A percentile compares a stretch with the other conserved stretches of the same genome.
phyloP scores from a whole-genome alignment of 2,888 invertebrate species.

The Zhuqinia jingwanae region DNA sequence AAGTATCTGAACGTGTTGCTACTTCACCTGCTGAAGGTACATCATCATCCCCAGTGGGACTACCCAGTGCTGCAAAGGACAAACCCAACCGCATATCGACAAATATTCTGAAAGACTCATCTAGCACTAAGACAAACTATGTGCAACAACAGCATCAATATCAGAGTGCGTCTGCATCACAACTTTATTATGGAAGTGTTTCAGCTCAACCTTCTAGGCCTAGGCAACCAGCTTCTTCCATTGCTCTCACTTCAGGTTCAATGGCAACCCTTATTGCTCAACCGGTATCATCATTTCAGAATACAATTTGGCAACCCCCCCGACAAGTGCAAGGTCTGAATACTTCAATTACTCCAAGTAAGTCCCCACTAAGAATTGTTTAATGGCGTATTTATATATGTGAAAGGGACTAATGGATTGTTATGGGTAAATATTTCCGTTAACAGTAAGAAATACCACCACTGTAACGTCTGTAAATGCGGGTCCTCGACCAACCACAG shows the following conservation, averaged over 20 bases:
- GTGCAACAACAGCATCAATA: not conserved
- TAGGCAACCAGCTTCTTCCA: not conserved
- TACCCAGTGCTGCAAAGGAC: too few species aligned
- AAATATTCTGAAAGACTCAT: too few species aligned
- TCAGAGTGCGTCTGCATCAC: not conserved
- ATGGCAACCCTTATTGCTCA: constrained; percentile 5
- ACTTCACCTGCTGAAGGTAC: too few species aligned
- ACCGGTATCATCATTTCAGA: not conserved
- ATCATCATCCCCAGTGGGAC: too few species aligned
- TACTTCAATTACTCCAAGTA: not conserved
- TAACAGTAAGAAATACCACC: not conserved
- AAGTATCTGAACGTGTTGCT: too few species aligned
- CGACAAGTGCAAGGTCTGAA: not conserved
- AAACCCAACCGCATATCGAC: too few species aligned
- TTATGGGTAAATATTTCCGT: not conserved
- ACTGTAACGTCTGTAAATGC: not conserved
- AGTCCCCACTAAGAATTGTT: not conserved
- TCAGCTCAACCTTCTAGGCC: not conserved
- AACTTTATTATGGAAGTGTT: constrained; percentile 1
- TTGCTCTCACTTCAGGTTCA: not conserved
- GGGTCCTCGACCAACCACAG: constrained; percentile 2
- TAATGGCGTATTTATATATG: not conserved
- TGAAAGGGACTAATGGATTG: too few species aligned
- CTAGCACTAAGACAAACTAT: not conserved
- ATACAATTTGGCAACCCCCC: not conserved